A percentile compares a stretch with the other conserved stretches of the same genome.
Evolutionary conservation across 2,888 invertebrate genomes (phyloP).

Genomic region (Mellilla xanthometata): DNA sequence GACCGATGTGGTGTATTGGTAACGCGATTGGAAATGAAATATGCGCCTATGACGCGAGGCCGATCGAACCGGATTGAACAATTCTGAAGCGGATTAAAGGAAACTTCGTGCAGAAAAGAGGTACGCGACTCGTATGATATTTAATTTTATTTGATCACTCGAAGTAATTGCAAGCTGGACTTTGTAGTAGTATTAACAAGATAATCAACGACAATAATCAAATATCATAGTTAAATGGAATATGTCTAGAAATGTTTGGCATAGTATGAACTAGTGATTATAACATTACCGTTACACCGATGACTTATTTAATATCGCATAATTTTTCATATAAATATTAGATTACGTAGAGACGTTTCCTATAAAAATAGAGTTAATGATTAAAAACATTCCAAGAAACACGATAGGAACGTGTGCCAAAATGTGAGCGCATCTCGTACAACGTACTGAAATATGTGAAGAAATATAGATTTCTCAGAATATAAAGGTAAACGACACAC

Average conservation of each 20-base stretch:
- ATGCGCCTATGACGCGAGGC: constrained; percentile 8
- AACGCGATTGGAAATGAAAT: constrained; percentile 28
- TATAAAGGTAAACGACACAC: constrained; percentile 53
- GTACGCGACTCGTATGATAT: too few relatives aligned
- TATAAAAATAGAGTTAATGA: constrained; percentile 29
- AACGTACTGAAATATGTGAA: constrained; percentile 41
- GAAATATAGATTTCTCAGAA: constrained; percentile 45
- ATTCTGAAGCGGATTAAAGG: constrained; percentile 5
- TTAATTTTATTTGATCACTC: too few relatives aligned
- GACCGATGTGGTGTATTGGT: constrained; percentile 11
- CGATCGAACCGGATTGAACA: constrained; percentile 16
- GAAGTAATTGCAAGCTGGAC: too few relatives aligned
- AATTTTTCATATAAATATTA: not conserved
- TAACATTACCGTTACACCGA: too few relatives aligned
- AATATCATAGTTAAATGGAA: too few relatives aligned
- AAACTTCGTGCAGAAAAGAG: too few relatives aligned
- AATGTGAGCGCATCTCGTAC: constrained; percentile 37
- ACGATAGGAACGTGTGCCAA: constrained; percentile 41
- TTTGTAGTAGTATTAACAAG: too few relatives aligned
- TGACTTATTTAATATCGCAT: not conserved
- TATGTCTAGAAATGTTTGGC: too few relatives aligned
- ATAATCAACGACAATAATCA: too few relatives aligned
- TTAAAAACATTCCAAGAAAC: constrained; percentile 38
- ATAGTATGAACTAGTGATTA: too few relatives aligned
- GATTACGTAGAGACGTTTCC: not conserved